Percentiles rank a stretch among this genome's conserved stretches.
Evolutionary conservation across 2,113 vertebrate species (phyloP).

Genomic region (Pterocles gutturalis): DNA sequence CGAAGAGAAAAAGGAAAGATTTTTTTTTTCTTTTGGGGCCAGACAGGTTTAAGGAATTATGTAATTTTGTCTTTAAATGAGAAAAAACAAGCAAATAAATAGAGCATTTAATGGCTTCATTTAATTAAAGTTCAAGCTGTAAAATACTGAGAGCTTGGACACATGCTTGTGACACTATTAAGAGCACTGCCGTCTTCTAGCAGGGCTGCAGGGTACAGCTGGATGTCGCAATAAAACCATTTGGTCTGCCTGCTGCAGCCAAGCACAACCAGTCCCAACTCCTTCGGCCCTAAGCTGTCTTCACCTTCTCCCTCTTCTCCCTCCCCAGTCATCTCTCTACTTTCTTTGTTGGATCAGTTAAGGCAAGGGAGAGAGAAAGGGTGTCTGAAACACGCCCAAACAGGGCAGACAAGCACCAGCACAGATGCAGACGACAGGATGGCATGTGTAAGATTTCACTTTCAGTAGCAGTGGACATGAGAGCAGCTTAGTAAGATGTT

Average conservation of each 20-base stretch:
- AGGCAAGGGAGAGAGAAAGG: background rate
- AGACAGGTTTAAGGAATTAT: background rate
- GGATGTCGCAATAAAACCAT: background rate
- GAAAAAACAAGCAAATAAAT: background rate
- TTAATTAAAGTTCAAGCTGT: background rate
- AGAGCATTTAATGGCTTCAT: background rate
- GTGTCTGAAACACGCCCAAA: background rate
- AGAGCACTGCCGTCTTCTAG: background rate
- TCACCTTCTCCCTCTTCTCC: background rate
- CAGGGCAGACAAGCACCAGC: background rate
- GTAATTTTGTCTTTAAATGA: background rate
- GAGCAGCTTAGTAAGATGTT: background rate
- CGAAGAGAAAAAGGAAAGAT: background rate
- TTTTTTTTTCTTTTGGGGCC: background rate
- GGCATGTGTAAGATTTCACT: background rate
- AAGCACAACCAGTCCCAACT: background rate
- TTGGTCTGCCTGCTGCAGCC: background rate
- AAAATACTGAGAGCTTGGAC: background rate
- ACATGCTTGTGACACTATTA: background rate
- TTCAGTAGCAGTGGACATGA: background rate
- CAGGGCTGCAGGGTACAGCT: background rate
- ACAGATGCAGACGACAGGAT: background rate
- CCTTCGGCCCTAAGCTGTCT: background rate
- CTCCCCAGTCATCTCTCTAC: background rate
- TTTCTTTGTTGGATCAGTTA: background rate